A percentile compares a stretch with the other conserved stretches of the same genome.
Evolutionary conservation across 2,113 vertebrate species (phyloP).

Genomic region (Pterocles burchelli): DNA sequence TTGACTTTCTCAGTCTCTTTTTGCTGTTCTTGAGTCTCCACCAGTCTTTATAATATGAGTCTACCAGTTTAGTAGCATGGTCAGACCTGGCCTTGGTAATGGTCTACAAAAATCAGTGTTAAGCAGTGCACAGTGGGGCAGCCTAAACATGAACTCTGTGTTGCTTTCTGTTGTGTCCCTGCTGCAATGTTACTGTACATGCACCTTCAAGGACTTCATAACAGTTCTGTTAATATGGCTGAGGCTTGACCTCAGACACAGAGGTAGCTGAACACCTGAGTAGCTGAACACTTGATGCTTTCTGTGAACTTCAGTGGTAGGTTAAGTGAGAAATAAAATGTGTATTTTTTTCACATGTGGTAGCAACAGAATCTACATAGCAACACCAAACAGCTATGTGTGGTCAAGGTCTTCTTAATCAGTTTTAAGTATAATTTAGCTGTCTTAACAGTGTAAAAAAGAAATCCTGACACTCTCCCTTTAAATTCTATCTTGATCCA

Average conservation of each 20-base stretch:
- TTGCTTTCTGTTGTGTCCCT: not conserved
- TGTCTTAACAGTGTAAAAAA: slow-evolving; percentile 12
- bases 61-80: not conserved
- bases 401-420: not conserved
- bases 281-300: not conserved
- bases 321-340: not conserved
- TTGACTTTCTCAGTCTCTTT: not conserved
- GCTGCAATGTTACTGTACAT: not conserved
- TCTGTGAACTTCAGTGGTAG: slow-evolving; percentile 12
- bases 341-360: not conserved
- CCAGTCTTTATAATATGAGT: not conserved
- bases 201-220: not conserved
- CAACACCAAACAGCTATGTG: slow-evolving; percentile 24
- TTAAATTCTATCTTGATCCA: not conserved
- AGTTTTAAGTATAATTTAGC: slow-evolving; percentile 23
- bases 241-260: not conserved
- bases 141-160: not conserved
- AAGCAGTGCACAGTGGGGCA: not conserved
- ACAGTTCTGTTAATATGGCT: not conserved
- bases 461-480: not conserved
- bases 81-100: not conserved
- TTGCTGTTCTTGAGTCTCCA: not conserved
- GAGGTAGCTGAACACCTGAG: not conserved
- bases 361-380: slow-evolving; percentile 33
- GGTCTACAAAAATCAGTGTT: not conserved